Evolutionary conservation across 2,888 invertebrate genomes (phyloP), one percentile per base, ranked within the genome.

Genomic region (Amaurobius ferox): DNA sequence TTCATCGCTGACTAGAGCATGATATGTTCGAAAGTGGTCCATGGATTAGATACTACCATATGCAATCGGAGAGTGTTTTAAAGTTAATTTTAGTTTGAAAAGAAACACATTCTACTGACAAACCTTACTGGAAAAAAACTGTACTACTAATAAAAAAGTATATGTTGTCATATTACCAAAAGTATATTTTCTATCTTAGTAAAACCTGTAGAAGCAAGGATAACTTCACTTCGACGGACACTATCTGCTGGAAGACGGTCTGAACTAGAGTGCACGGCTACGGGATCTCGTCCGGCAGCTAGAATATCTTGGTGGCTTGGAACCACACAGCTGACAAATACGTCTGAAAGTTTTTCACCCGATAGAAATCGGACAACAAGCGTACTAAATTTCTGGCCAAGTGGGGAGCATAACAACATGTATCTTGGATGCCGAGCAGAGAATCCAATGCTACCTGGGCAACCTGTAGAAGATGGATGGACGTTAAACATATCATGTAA

Each of bases 311-410:
- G 89, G 89, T 87, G 78, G 83, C 64, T 88, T 23, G 88, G 85
- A 29, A 77, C 76, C 0, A 70, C 66, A 5, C 79, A 72, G 19
- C 74, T 86, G 7, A 55, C 76, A 5, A 86, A 86, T 48, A 73
- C 86, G 2, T 62, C 86, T 0, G 88, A 88, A 44, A 85, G 77
- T 35, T 83, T 78, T 13, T 71, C 79, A 0, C 76, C 71, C 9
- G 89, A 88, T 61, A 87, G 88, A 16, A 90, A 90, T 72, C 71
- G 86, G n/a, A 89, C 89, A 26, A 86, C 88, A 23, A 89, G 88
- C 55, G 74, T 88, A 28, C 78, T 89, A 23, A 87, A 76, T 26
- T 87, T 88, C 55, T 86, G 86, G 78, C 87, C 88, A 0, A 55
- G 66, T 1, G 66, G 76, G 0, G 85, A 81, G 1, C 73, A 88